A percentile compares a stretch with the other conserved stretches of the same genome.
Evolutionary conservation across 2,888 invertebrate species (phyloP).

Genomic region (Megastigmus dorsalis): DNA sequence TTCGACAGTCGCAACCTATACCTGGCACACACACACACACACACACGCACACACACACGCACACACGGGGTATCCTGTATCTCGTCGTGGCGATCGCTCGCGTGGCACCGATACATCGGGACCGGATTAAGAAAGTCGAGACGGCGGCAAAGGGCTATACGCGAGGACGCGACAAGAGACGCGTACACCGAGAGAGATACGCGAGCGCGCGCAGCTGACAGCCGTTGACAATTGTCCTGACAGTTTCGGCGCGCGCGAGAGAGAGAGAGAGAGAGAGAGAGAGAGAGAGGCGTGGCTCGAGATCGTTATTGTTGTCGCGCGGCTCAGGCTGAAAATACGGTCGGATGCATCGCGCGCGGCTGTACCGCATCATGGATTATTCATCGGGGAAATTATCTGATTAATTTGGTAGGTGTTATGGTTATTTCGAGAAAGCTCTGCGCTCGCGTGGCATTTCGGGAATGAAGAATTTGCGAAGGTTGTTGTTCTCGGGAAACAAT

Average conservation of each 20-base stretch:
- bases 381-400: not conserved
- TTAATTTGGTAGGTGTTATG: slow-evolving; percentile 7
- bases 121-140: slow-evolving; percentile 43
- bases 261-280: no score
- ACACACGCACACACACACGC: no score
- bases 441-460: not conserved
- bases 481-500: not conserved
- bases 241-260: slow-evolving; percentile 5
- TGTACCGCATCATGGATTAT: no score
- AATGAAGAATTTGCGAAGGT: not conserved
- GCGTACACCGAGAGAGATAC: not conserved
- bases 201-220: slow-evolving; percentile 8
- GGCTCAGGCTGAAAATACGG: not conserved
- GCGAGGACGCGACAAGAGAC: not conserved
- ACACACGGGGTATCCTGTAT: no score
- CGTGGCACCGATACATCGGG: slow-evolving; percentile 38
- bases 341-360: no score
- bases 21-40: no score
- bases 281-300: slow-evolving; percentile 23
- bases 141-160: not conserved
- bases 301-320: slow-evolving; percentile 1
- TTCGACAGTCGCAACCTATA: slow-evolving; percentile 28
- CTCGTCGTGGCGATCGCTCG: not conserved
- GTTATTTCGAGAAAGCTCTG: no score
- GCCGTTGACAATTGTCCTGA: slow-evolving; percentile 46